Percentiles rank a stretch among this genome's conserved stretches.
phyloP scores from a whole-genome alignment of 2,888 invertebrate species.

The Sesamia inferens region DNA sequence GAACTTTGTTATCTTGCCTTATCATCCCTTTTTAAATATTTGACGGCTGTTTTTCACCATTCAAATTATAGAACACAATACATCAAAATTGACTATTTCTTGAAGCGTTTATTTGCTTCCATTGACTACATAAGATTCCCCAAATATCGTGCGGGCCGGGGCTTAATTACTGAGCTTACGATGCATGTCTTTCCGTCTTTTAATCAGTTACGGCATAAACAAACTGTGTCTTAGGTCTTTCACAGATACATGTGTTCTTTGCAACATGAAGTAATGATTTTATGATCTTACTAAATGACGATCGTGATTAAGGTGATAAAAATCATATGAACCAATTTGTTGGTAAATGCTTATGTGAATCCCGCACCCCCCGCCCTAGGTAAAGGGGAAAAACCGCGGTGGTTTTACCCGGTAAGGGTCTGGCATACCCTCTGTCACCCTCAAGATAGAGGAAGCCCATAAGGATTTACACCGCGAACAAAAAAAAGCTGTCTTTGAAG shows the following conservation, averaged over 20 bases:
- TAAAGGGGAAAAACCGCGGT: too few relatives aligned
- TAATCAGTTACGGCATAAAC: background rate
- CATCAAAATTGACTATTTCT: conserved; percentile 11
- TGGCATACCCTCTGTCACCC: too few relatives aligned
- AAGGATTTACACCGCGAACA: too few relatives aligned
- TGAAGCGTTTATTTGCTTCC: background rate
- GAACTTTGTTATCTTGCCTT: conserved; percentile 24
- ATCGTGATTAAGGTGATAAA: background rate
- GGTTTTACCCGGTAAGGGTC: too few relatives aligned
- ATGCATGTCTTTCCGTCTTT: background rate
- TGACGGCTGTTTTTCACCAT: background rate
- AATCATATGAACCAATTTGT: too few relatives aligned
- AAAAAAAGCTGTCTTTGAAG: too few relatives aligned
- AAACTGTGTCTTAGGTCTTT: background rate
- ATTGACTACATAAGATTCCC: background rate
- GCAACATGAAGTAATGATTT: background rate
- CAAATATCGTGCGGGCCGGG: background rate
- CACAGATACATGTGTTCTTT: background rate
- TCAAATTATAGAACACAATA: background rate
- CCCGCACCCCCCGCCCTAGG: too few relatives aligned
- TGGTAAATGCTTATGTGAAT: too few relatives aligned
- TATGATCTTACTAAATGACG: background rate
- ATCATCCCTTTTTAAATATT: conserved; percentile 32
- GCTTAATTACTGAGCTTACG: background rate
- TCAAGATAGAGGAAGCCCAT: too few relatives aligned